These are phyloP conservation scores for Spilogale gracilis DNA, from an alignment of 2,113 vertebrate species.

Conservation along the genomic window DNA sequence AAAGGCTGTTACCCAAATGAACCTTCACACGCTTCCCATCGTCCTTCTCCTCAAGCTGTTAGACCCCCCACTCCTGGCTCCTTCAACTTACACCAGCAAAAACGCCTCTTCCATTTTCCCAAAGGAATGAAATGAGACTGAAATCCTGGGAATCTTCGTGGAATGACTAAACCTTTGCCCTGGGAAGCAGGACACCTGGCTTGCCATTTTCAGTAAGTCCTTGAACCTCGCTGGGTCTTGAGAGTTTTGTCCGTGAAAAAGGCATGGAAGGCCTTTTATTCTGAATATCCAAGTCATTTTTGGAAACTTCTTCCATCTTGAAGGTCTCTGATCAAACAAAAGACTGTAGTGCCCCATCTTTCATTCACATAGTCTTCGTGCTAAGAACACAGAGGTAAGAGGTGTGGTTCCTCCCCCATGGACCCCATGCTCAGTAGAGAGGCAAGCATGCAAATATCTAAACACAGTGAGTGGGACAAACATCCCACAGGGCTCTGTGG, in stretches of 20 bases:
- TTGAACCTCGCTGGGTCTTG: neutral
- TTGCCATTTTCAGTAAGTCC: neutral
- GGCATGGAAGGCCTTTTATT: neutral
- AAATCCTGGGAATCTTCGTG: neutral
- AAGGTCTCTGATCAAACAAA: neutral
- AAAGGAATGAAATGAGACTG: neutral
- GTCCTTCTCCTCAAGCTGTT: neutral
- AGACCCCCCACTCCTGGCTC: neutral
- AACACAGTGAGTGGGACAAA: neutral
- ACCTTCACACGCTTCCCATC: neutral
- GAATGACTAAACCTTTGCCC: neutral
- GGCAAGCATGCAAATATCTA: neutral
- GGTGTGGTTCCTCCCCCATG: too few relatives aligned
- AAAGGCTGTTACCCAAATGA: neutral
- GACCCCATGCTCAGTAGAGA: neutral
- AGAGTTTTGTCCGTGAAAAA: neutral
- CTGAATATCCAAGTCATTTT: neutral
- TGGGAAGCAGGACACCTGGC: neutral
- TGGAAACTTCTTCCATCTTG: neutral
- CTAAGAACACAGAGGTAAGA: neutral
- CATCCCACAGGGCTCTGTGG: neutral
- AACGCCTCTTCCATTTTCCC: neutral
- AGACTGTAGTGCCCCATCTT: neutral
- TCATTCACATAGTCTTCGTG: fast-evolving
- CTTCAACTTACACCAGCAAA: neutral